Evolutionary conservation across 2,888 invertebrate species (phyloP).

Genomic region (Plebejus anna): DNA sequence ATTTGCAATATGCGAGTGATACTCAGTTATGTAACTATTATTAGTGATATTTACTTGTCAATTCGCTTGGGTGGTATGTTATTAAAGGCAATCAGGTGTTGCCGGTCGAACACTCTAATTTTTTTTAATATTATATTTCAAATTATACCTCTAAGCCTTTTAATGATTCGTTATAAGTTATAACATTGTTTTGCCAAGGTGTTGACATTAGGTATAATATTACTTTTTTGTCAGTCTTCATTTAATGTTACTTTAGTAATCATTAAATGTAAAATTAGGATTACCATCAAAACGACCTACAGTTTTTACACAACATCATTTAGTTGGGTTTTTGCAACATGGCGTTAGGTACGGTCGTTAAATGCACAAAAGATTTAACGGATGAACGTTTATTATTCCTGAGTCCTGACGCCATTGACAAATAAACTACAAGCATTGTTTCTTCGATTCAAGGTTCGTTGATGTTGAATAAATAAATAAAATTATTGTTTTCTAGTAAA

Average conservation of each 20-base stretch:
- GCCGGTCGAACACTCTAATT: too few relatives aligned
- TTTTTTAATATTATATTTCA: too few relatives aligned
- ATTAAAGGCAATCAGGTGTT: background rate
- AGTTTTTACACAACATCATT: background rate
- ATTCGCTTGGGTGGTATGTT: background rate
- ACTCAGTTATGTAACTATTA: background rate
- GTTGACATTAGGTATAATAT: too few relatives aligned
- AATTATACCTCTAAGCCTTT: too few relatives aligned
- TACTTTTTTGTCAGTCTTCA: too few relatives aligned
- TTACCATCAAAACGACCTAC: background rate
- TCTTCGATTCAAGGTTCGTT: conserved; percentile 8
- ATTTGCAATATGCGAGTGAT: background rate
- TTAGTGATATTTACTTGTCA: background rate
- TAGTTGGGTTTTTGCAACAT: background rate
- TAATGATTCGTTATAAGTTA: too few relatives aligned
- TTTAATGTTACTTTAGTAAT: too few relatives aligned
- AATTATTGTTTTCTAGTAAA: conserved; percentile 6
- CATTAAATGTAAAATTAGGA: background rate
- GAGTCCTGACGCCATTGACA: conserved; percentile 13
- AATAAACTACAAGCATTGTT: conserved; percentile 16
- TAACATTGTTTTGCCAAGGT: too few relatives aligned
- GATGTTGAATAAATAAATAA: conserved; percentile 11
- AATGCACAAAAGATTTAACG: conserved; percentile 9
- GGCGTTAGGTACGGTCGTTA: background rate
- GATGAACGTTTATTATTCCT: conserved; percentile 13